phyloP scores from a whole-genome alignment of 2,888 invertebrate species.

The Chrysina gloriosa region DNA sequence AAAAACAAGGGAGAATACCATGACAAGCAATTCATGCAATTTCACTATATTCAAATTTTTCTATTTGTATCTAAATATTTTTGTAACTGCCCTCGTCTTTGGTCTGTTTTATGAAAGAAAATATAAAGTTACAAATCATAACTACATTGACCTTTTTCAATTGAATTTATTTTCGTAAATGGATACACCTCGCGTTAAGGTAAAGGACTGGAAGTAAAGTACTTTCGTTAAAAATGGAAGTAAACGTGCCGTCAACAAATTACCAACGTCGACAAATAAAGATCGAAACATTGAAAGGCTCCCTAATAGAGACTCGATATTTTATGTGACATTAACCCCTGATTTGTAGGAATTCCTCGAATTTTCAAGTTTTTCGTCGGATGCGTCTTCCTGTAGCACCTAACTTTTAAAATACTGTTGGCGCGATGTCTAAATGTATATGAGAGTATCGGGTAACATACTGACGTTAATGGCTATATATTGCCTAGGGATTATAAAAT shows the following conservation, averaged over 20 bases:
- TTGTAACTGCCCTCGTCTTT: too few species aligned
- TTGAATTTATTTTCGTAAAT: too few species aligned
- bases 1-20: too few species aligned
- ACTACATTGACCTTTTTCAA: too few species aligned
- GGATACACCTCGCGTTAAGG: too few species aligned
- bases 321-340: constrained; percentile 59
- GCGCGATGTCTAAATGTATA: constrained; percentile 56
- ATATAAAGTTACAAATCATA: too few species aligned
- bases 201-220: not conserved
- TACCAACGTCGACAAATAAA: constrained; percentile 27
- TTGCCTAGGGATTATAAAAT: constrained; percentile 48
- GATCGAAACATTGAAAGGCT: constrained; percentile 30
- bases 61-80: too few species aligned
- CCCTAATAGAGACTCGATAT: constrained; percentile 53
- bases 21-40: not conserved
- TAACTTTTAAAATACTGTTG: constrained; percentile 47
- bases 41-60: not conserved
- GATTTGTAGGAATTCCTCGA: constrained; percentile 59
- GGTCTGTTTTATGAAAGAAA: too few species aligned
- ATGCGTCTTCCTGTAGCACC: constrained; percentile 43
- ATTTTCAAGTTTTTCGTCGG: constrained; percentile 52
- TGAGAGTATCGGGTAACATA: constrained; percentile 54
- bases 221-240: not conserved
- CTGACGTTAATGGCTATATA: constrained; percentile 56
- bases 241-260: not conserved